Evolutionary conservation across 2,797 vertebrate species (phyloP), one percentile per base, ranked within the genome.

Genomic region (Pseudochirops corinnae): DNA sequence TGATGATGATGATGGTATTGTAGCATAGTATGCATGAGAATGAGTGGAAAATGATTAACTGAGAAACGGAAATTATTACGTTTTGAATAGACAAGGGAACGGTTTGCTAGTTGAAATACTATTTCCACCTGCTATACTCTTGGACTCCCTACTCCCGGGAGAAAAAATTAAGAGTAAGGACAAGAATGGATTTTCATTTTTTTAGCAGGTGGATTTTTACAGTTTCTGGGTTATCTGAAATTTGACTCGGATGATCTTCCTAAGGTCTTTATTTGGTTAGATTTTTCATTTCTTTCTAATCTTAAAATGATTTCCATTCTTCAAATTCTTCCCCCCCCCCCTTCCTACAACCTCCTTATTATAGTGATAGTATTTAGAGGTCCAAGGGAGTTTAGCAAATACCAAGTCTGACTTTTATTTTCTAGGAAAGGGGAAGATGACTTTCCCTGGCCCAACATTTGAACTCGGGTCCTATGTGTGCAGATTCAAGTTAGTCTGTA

Each of bases 11-110:
- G 67, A 55, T 13, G 13, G 16, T 92, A 94, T 95, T 92, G 94
- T 93, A 95, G 97, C 21, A 24, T 97, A 98, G 98, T 97, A 97
- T 97, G 96, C 18, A 9, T 92, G 95, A 55, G 93, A 90, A 96
- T 97, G 98, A 97, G 96, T 98, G 99, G 98, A 97, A 98, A 99
- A 97, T 98, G 95, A 99, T 99, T 99, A 99, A 96, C 96, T 97
- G 97, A 95, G 96, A 96, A 98, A 96, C 96, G 94, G 96, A 96
- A 98, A 98, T 98, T 99, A 95, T 98, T 98, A 46, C 39, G 12
- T 26, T 98, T 97, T 96, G 96, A 98, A 98, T 97, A 87, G 98
- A 94, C 97, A 98, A 98, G 97, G 92, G 97, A 98, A 97, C 97
- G 95, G 97, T 98, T 99, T 99, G 99, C 98, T 97, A 97, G 98